A percentile compares a stretch with the other conserved stretches of the same genome.
Evolutionary conservation across 1,140 invertebrate genomes (phyloP).

Genomic region (Habropoda laboriosa): DNA sequence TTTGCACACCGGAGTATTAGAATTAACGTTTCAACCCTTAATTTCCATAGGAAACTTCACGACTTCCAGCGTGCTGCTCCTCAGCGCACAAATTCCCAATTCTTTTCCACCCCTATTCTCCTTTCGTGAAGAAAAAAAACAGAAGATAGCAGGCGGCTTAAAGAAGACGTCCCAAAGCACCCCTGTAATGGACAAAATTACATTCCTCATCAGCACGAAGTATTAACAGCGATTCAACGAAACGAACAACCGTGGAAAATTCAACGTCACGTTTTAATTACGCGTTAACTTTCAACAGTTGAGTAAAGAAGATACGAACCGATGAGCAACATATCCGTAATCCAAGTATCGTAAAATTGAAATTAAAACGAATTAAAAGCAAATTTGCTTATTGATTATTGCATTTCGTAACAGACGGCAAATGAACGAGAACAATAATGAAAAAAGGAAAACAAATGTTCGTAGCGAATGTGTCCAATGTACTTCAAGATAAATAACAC

Average conservation of each 20-base stretch:
- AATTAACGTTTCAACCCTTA: not conserved
- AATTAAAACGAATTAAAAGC: too few relatives aligned
- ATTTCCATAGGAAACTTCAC: constrained; percentile 2
- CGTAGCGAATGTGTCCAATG: too few relatives aligned
- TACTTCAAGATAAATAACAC: not conserved
- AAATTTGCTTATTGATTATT: too few relatives aligned
- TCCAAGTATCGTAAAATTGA: too few relatives aligned
- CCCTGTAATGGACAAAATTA: not conserved
- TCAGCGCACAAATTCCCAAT: not conserved
- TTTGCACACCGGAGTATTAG: not conserved
- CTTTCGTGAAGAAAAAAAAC: too few relatives aligned
- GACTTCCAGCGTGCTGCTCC: not conserved
- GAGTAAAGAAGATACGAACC: too few relatives aligned
- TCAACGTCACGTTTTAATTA: too few relatives aligned
- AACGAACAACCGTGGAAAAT: too few relatives aligned
- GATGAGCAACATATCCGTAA: too few relatives aligned
- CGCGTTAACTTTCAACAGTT: too few relatives aligned
- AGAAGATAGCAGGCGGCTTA: not conserved
- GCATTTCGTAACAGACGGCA: too few relatives aligned
- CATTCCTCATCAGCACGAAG: not conserved
- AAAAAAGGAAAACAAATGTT: not conserved
- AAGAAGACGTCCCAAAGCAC: not conserved
- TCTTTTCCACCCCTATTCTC: not conserved
- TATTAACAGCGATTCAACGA: too few relatives aligned
- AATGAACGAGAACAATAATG: not conserved